Conservation (phyloP, 2,888 invertebrate species). For the Cryptocheilus praepositus region DNA sequence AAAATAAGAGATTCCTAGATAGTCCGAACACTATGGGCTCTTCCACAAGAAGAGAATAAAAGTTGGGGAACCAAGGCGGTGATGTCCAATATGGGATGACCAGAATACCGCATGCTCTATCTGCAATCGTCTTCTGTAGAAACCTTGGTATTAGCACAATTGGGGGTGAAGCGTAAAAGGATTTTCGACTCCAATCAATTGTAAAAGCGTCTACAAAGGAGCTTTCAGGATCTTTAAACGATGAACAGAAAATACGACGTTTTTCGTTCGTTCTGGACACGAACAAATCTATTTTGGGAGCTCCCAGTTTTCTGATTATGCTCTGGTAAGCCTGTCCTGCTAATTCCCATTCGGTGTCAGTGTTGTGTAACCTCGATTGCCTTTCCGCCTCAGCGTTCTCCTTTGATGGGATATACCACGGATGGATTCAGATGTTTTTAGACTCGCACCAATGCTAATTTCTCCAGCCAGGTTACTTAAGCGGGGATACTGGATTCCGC, state of each 20-base stretch:
- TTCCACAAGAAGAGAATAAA: constrained; percentile 19
- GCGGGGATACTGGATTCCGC: constrained; percentile 21
- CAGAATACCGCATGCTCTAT: constrained; percentile 34
- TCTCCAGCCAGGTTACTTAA: background rate
- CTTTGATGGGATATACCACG: constrained; percentile 7
- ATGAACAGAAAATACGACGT: background rate
- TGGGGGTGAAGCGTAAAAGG: background rate
- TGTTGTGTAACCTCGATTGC: constrained; percentile 19
- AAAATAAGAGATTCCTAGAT: too few relatives aligned
- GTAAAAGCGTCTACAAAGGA: constrained; percentile 2
- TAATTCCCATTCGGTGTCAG: constrained; percentile 32
- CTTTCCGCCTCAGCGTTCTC: constrained; percentile 33
- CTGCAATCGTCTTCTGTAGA: constrained; percentile 38
- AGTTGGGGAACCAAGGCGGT: constrained; percentile 39
- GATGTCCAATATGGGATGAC: constrained; percentile 40
- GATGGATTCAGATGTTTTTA: background rate
- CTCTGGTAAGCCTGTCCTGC: background rate
- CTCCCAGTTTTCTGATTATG: constrained; percentile 5
- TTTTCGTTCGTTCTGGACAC: constrained; percentile 10
- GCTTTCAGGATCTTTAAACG: background rate
- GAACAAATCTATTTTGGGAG: constrained; percentile 7
- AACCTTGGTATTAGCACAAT: constrained; percentile 27
- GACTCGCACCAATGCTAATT: constrained; percentile 18
- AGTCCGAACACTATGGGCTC: too few relatives aligned
- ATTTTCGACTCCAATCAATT: background rate